Evolutionary conservation across 1,140 invertebrate genomes (phyloP).

Genomic region (Drosophila yakuba): DNA sequence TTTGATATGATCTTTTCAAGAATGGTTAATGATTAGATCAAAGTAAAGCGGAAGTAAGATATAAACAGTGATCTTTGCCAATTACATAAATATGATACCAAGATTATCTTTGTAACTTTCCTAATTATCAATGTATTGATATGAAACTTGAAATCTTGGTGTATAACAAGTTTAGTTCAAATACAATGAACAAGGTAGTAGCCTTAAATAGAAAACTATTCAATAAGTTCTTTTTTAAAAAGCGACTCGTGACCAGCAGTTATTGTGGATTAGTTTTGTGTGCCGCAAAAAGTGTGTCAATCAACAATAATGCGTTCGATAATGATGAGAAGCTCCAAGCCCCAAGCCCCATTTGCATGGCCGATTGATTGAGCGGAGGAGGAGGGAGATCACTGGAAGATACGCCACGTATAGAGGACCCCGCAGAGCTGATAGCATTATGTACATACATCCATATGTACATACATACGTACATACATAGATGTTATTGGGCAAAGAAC

Average conservation of each 20-base stretch:
- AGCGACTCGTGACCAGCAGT: slow-evolving; percentile 22
- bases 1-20: neutral
- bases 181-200: too few relatives aligned
- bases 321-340: slow-evolving; percentile 9
- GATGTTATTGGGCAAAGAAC: too few relatives aligned
- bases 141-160: too few relatives aligned
- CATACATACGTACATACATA: too few relatives aligned
- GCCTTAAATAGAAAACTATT: too few relatives aligned
- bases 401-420: slow-evolving; percentile 37
- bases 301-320: slow-evolving; percentile 43
- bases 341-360: slow-evolving; percentile 39
- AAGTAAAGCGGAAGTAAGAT: too few relatives aligned
- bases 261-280: slow-evolving; percentile 41
- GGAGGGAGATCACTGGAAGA: slow-evolving; percentile 40
- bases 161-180: too few relatives aligned
- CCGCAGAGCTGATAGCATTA: slow-evolving; percentile 35
- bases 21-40: neutral
- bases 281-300: slow-evolving; percentile 44
- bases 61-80: too few relatives aligned
- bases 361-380: slow-evolving; percentile 32
- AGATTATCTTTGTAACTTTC: too few relatives aligned
- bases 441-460: neutral
- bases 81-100: too few relatives aligned
- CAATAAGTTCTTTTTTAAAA: neutral
- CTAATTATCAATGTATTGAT: too few relatives aligned